Base-by-base conservation (phyloP, 2,113 vertebrate species). In the Penelope pileata region DNA sequence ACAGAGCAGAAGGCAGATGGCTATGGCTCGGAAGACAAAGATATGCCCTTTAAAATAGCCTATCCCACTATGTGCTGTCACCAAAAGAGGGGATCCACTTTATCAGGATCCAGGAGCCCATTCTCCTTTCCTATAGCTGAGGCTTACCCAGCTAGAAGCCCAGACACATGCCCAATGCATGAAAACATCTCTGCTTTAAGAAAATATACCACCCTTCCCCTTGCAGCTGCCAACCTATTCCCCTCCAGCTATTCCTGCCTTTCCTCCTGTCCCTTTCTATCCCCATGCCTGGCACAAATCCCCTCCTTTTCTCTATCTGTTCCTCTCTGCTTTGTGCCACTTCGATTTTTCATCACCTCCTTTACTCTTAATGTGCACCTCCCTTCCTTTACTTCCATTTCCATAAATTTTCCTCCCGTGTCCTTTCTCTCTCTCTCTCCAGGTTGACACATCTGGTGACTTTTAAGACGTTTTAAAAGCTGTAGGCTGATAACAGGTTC, bases 351-450 rank as follows among this genome's bases (percentile, higher is more conserved):
- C 36, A 68, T 10, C 3, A 0, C 22, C 74, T 45, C 63, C 43
- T 86, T 43, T 79, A 47, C 70, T 56, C 51, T 62, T 73, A 84
- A 92, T 1, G 6, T 36, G 51, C n/a, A 50, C 9, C 30, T 69
- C 22, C 30, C 30, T 86, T 81, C 66, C 36, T 66, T 89, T 82
- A 85, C 89, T 50, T 66, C 64, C 4, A 0, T 56, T 54, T 40
- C 66, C 15, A 69, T 91, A 6, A 90, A 91, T 95, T 93, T 93
- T 93, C 24, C 50, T 86, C 23, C 53, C 70, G 68, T 89, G 42
- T 85, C 62, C 70, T 84, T 92, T 92, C 51, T 75, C 15, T 76
- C 38, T 30, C 32, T 62, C 23, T 81, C 68, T 58, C n/a, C 10
- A 30, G 51, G 24, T 7, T 90, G 86, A 93, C 89, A 91, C n/a